Evolutionary conservation across 2,888 invertebrate species (phyloP), one percentile per base, ranked within the genome.

Genomic region (Kryphioiulus occultus): DNA sequence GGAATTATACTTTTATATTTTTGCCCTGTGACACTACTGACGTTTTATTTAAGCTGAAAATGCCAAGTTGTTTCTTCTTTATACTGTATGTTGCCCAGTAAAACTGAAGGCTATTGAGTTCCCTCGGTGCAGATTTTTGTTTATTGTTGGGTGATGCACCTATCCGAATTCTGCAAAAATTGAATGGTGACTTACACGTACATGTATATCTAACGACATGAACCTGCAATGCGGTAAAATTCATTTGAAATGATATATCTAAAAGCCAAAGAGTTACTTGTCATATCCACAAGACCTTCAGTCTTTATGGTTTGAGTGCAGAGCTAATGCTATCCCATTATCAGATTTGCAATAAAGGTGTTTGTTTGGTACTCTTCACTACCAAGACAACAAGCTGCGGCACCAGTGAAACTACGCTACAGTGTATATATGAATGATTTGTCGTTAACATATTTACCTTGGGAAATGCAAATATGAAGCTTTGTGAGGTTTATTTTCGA

Each of bases 1-100:
- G 0, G 22, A 68, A 68, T 68, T 68, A 68, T 68, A 68, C 68
- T 68, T 68, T 68, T 68, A 68, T 68, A 68, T 68, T 68, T 59
- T 68, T 68, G 26, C 22, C 68, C 22, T 26, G 12, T 26, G 68
- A 10, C 68, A 26, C 26, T 68, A n/a, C 68, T 68, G 26, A 3
- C 26, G 68, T 4, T 26, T 68, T 68, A 22, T 68, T 26, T 68
- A 68, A 68, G 26, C 68, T 59, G 26, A 26, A 68, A 68, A 68
- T 68, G 0, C 26, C n/a, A 68, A 4, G 26, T 68, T 68, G 26
- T 22, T 68, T 68, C 26, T 26, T 1, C 26, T 68, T 26, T 5
- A 1, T n/a, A 26, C 1, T 9, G 26, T 68, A 22, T 68, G 3
- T 26, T 68, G 26, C 68, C 26, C 68, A 68, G 10, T 26, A 68